These are phyloP conservation scores for Plemyria rubiginata DNA, from an alignment of 2,888 invertebrate genomes.

Conservation along the genomic window DNA sequence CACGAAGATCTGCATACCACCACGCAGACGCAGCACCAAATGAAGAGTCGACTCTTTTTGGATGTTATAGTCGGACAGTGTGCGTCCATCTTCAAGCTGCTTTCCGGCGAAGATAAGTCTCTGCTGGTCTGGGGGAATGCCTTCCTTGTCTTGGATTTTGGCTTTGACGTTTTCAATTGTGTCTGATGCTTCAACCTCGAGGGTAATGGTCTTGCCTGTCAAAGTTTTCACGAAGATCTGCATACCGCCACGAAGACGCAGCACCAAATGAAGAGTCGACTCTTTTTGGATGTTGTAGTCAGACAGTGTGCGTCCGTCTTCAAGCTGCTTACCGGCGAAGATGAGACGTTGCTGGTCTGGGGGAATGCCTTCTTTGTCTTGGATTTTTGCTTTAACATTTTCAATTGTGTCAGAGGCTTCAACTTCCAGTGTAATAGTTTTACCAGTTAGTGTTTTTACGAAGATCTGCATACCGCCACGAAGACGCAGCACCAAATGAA, in stretches of 20 bases:
- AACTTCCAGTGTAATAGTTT: slow-evolving; percentile 84
- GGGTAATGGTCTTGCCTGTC: slow-evolving; percentile 41
- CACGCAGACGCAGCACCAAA: slow-evolving; percentile 40
- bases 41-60: slow-evolving; percentile 42
- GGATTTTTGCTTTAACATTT: slow-evolving; percentile 86
- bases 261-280: slow-evolving; percentile 37
- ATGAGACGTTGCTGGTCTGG: slow-evolving; percentile 86
- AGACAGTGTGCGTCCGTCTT: slow-evolving; percentile 85
- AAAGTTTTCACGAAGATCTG: slow-evolving; percentile 41
- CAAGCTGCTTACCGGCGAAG: slow-evolving; percentile 88
- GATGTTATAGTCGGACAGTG: slow-evolving; percentile 41
- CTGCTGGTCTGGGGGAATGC: slow-evolving; percentile 44
- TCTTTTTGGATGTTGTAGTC: slow-evolving; percentile 44
- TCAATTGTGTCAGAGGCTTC: slow-evolving; percentile 86
- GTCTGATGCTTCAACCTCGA: slow-evolving; percentile 40
- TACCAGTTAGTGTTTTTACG: slow-evolving; percentile 85
- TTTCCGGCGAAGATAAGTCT: slow-evolving; percentile 42
- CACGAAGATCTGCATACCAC: slow-evolving; percentile 44
- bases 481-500: slow-evolving; percentile 48
- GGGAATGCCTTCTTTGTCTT: slow-evolving; percentile 82
- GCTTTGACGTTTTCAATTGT: slow-evolving; percentile 43
- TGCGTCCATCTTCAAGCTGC: slow-evolving; percentile 41
- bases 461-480: slow-evolving; percentile 84
- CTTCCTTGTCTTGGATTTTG: slow-evolving; percentile 43
- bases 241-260: slow-evolving; percentile 43